Percentiles rank a stretch among this genome's conserved stretches.
Conservation (phyloP, 2,888 invertebrate species). For the Schizotus pectinicornis region DNA sequence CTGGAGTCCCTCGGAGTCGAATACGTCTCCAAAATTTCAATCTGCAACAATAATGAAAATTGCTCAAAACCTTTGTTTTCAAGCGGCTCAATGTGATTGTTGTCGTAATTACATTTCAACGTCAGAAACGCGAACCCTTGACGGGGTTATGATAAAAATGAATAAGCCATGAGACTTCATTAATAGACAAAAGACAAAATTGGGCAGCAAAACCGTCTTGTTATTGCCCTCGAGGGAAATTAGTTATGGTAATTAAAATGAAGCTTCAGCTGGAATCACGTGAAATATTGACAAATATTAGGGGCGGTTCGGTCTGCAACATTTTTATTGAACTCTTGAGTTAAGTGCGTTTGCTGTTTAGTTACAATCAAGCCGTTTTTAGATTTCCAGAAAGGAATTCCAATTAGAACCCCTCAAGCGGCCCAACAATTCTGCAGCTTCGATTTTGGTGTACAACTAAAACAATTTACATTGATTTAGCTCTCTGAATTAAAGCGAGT, state of each 20-base stretch:
- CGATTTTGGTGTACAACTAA: slow-evolving; percentile 26
- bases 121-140: slow-evolving; percentile 4
- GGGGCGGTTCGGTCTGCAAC: no score
- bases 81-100: slow-evolving; percentile 5
- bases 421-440: slow-evolving; percentile 18
- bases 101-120: neutral
- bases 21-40: slow-evolving; percentile 76
- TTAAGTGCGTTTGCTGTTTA: neutral
- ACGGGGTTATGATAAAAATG: slow-evolving; percentile 12
- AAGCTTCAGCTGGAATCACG: slow-evolving; percentile 33
- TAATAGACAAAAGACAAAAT: slow-evolving; percentile 30
- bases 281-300: slow-evolving; percentile 31
- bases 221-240: slow-evolving; percentile 29
- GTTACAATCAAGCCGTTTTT: slow-evolving; percentile 13
- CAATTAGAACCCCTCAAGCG: slow-evolving; percentile 20
- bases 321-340: slow-evolving; percentile 7
- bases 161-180: slow-evolving; percentile 19
- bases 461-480: slow-evolving; percentile 41
- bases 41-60: slow-evolving; percentile 58
- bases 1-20: slow-evolving; percentile 74
- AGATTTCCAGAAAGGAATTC: slow-evolving; percentile 17
- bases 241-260: slow-evolving; percentile 35
- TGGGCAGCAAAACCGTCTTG: slow-evolving; percentile 24
- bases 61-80: neutral
- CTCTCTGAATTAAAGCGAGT: slow-evolving; percentile 41